These are phyloP conservation scores for Pontoporia blainvillei DNA, from an alignment of 2,113 vertebrate genomes.

Conservation along the genomic window DNA sequence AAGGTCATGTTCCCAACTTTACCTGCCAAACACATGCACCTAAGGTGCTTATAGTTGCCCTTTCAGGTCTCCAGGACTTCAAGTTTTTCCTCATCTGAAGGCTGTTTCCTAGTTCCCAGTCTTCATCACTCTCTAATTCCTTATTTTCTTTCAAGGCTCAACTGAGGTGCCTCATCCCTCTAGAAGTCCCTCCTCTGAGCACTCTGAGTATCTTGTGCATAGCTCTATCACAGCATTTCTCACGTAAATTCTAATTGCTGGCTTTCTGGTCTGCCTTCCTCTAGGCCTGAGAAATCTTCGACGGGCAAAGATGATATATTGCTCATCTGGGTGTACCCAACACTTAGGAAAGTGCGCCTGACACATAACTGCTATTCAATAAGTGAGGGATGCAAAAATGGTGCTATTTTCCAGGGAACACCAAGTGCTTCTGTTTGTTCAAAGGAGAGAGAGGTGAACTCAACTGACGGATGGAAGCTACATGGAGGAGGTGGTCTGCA, in stretches of 20 bases:
- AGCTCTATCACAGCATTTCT: neutral
- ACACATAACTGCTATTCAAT: neutral
- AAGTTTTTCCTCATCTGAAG: neutral
- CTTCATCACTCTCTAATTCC: neutral
- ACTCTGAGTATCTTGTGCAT: neutral
- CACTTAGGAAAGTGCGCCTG: neutral
- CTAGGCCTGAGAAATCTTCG: neutral
- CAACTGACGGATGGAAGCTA: neutral
- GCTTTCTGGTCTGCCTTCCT: neutral
- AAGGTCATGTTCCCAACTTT: neutral
- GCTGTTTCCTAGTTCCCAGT: neutral
- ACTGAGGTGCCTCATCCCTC: neutral
- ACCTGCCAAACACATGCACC: no score
- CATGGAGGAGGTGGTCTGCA: neutral
- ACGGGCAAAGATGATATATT: neutral
- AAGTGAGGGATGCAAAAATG: neutral
- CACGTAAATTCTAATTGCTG: neutral
- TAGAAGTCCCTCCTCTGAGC: neutral
- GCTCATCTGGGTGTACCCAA: neutral
- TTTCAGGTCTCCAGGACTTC: neutral
- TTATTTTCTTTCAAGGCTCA: neutral
- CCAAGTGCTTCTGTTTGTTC: neutral
- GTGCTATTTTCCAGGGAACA: neutral
- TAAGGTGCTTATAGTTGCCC: neutral
- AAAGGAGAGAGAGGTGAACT: neutral